A percentile compares a stretch with the other conserved stretches of the same genome.
Evolutionary conservation across 2,797 vertebrate genomes (phyloP).

Genomic region (Lepilemur septentrionalis): DNA sequence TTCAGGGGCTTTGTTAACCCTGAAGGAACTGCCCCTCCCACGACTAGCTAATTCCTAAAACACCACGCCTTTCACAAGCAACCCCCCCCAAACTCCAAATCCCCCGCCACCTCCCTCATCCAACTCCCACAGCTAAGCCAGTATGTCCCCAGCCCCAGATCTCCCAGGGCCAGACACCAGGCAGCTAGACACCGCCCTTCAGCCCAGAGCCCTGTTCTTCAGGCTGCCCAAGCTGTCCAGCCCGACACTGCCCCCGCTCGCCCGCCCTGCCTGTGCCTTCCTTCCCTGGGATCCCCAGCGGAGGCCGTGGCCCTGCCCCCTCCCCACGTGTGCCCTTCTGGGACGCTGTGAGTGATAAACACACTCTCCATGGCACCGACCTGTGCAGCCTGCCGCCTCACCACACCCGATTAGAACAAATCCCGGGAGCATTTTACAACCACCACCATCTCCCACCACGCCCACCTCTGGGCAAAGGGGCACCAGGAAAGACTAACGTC

Average conservation of each 20-base stretch:
- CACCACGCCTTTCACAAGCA: not conserved
- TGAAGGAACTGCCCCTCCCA: not conserved
- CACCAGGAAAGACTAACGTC: not conserved
- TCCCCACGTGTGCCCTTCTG: not conserved
- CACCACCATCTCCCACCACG: not conserved
- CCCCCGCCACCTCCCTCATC: too few species aligned
- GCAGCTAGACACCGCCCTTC: not conserved
- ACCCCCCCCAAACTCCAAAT: not conserved
- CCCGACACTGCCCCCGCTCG: not conserved
- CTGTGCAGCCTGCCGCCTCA: not conserved
- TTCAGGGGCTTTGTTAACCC: not conserved
- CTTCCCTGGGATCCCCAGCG: not conserved
- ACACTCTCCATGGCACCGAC: not conserved
- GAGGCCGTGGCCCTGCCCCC: not conserved
- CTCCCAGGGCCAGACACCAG: not conserved
- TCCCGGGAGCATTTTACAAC: not conserved
- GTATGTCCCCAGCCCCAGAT: not conserved
- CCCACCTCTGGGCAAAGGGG: not conserved
- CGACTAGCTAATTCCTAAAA: not conserved
- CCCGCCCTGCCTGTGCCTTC: not conserved
- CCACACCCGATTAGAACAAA: not conserved
- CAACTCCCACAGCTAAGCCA: not conserved
- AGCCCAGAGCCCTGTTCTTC: not conserved
- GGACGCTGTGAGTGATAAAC: not conserved
- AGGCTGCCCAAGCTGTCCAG: not conserved